Percentiles rank a stretch among this genome's conserved stretches.
These are phyloP conservation scores for Drosophila baimaii DNA, from an alignment of 1,140 invertebrate species.

Conservation along the genomic window DNA sequence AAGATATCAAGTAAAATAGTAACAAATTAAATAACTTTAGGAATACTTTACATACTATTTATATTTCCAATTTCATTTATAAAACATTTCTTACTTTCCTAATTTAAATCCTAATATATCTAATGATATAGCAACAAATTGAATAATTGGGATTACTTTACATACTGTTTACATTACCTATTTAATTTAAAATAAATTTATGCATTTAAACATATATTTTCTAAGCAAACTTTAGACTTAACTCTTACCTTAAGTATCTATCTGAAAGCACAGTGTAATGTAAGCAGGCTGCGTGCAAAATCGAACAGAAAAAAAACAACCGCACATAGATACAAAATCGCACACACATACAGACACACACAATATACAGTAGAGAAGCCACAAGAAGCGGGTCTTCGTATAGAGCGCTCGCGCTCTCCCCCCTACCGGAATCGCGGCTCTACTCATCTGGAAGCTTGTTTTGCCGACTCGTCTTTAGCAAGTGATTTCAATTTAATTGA, in stretches of 20 bases:
- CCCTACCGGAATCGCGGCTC: not conserved
- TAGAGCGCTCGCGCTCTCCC: not conserved
- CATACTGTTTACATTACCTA: no score
- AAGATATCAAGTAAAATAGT: not conserved
- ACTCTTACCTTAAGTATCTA: not conserved
- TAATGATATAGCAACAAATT: no score
- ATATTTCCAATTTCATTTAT: not conserved
- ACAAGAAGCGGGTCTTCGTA: slow-evolving; percentile 50
- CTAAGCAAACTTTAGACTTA: not conserved
- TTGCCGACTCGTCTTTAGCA: slow-evolving; percentile 74
- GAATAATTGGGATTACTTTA: no score
- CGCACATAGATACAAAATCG: slow-evolving; percentile 29
- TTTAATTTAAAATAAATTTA: no score
- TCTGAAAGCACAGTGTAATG: slow-evolving; percentile 11
- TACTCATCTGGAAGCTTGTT: slow-evolving; percentile 66
- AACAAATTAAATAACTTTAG: not conserved
- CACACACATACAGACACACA: slow-evolving; percentile 11
- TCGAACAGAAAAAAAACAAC: slow-evolving; percentile 30
- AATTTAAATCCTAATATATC: no score
- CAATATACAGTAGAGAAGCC: slow-evolving; percentile 30
- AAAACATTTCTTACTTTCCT: no score
- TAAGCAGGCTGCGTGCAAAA: slow-evolving; percentile 61
- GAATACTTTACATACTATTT: not conserved
- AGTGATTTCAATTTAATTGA: slow-evolving; percentile 84
- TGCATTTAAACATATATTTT: no score